phyloP scores from a whole-genome alignment of 2,113 vertebrate genomes.

The Polypterus senegalus region DNA sequence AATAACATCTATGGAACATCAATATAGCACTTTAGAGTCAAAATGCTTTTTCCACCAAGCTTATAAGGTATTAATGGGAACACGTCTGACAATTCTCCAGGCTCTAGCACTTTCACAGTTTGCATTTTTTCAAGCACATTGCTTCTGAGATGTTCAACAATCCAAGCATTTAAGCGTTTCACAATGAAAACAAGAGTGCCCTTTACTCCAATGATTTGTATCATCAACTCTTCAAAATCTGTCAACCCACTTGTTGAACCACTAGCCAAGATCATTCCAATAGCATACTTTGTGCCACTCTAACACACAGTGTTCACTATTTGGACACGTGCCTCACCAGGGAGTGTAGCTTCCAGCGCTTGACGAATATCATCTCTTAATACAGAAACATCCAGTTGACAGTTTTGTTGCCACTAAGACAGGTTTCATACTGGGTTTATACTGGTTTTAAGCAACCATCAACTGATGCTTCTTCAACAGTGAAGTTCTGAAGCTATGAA shows the following conservation, averaged over 20 bases:
- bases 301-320: constrained; percentile 7
- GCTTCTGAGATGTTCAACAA: constrained; percentile 20
- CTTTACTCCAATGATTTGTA: too few relatives aligned
- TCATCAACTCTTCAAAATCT: constrained; percentile 18
- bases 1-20: too few relatives aligned
- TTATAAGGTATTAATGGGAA: too few relatives aligned
- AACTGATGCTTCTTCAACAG: constrained; percentile 5
- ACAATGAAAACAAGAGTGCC: constrained; percentile 19
- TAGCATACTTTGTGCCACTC: constrained; percentile 1
- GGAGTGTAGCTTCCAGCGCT: constrained; percentile 9
- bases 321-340: constrained; percentile 8
- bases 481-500: constrained; percentile 8
- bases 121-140: constrained; percentile 5
- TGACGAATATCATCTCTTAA: constrained; percentile 4
- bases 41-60: too few relatives aligned
- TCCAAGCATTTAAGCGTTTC: constrained; percentile 18
- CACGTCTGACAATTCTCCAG: too few relatives aligned
- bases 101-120: too few relatives aligned
- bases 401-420: constrained; percentile 7
- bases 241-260: constrained; percentile 18
- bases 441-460: constrained; percentile 2
- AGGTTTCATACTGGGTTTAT: not conserved
- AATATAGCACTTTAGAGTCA: too few relatives aligned
- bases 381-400: constrained; percentile 5
- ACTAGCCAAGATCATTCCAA: constrained; percentile 20